phyloP scores from a whole-genome alignment of 2,113 vertebrate species.

The Thymallus thymallus region DNA sequence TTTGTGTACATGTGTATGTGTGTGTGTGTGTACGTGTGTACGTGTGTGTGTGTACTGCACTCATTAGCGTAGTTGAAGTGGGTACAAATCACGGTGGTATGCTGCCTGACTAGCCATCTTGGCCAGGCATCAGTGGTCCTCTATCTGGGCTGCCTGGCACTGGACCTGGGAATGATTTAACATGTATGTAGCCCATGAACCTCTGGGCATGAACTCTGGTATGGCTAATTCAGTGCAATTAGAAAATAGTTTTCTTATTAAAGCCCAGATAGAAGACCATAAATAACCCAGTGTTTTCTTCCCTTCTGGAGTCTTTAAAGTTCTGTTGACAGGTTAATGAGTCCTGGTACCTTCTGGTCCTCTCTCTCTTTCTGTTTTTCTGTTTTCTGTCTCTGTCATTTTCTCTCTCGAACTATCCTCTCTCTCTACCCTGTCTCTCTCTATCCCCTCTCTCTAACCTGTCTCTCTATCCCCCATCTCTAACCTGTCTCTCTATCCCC shows the following conservation, averaged over 20 bases:
- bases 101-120: slow-evolving; percentile 5
- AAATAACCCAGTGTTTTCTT: slow-evolving; percentile 46
- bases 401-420: too few species aligned
- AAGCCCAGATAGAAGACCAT: slow-evolving; percentile 46
- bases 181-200: slow-evolving; percentile 23
- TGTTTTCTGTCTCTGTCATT: too few species aligned
- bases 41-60: neutral
- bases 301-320: slow-evolving; percentile 22
- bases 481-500: too few species aligned
- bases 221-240: slow-evolving; percentile 57
- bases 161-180: slow-evolving; percentile 41
- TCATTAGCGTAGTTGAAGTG: slow-evolving; percentile 3
- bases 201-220: slow-evolving; percentile 24
- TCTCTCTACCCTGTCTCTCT: too few species aligned
- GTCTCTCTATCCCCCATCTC: too few species aligned
- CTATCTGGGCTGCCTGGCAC: neutral
- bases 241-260: slow-evolving; percentile 46
- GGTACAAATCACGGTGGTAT: slow-evolving; percentile 22
- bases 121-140: slow-evolving; percentile 14
- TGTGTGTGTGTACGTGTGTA: too few species aligned
- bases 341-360: slow-evolving; percentile 19
- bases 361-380: neutral
- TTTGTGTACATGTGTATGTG: too few species aligned
- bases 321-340: slow-evolving; percentile 43
- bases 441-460: too few species aligned